phyloP scores from a whole-genome alignment of 2,888 invertebrate genomes.

The Rhorus exstirpatorius region DNA sequence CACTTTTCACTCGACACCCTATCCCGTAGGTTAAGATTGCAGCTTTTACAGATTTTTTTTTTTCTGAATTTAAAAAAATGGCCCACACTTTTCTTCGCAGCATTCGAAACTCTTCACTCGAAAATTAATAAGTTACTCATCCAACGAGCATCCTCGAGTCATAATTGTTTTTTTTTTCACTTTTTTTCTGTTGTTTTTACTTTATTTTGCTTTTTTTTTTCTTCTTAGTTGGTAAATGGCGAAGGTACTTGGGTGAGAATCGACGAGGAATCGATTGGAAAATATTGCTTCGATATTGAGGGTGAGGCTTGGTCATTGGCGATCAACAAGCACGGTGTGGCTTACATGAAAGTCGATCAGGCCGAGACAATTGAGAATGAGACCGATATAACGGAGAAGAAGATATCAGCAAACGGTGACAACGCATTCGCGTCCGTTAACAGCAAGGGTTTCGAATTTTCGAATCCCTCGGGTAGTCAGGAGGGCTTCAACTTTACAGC shows the following conservation, averaged over 20 bases:
- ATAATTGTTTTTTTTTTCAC: not conserved
- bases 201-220: constrained; percentile 45
- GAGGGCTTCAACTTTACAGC: constrained; percentile 81
- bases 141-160: not conserved
- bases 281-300: constrained; percentile 90
- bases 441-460: constrained; percentile 89
- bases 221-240: constrained; percentile 86
- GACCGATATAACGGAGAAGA: constrained; percentile 77
- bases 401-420: constrained; percentile 76
- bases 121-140: too few species aligned
- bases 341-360: constrained; percentile 89
- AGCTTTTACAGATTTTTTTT: constrained; percentile 14
- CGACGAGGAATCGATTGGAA: constrained; percentile 88
- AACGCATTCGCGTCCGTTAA: constrained; percentile 78
- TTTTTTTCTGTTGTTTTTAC: not conserved
- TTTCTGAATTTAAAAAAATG: constrained; percentile 4
- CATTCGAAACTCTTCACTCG: too few species aligned
- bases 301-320: constrained; percentile 92
- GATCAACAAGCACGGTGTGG: constrained; percentile 88
- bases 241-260: constrained; percentile 91
- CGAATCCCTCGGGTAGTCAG: constrained; percentile 81
- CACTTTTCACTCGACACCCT: too few species aligned
- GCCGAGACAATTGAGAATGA: constrained; percentile 81
- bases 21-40: too few species aligned
- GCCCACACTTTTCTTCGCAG: too few species aligned